phyloP scores from a whole-genome alignment of 1,140 invertebrate species.

The Drosophila mojavensis region DNA sequence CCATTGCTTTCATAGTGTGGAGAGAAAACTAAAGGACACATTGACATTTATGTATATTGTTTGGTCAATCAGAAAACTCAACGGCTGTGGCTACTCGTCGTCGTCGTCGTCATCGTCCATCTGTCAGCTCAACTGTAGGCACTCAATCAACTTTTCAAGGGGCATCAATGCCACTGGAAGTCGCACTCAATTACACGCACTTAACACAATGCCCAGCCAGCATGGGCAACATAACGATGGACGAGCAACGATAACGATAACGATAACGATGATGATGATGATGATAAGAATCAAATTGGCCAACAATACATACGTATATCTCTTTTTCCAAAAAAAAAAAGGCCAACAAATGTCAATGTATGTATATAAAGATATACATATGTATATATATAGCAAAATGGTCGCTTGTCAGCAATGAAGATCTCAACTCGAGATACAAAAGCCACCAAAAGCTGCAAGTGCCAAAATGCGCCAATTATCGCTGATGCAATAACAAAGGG shows the following conservation, averaged over 20 bases:
- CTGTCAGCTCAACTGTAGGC: slow-evolving; percentile 21
- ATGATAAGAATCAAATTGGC: slow-evolving; percentile 56
- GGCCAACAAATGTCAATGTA: slow-evolving; percentile 50
- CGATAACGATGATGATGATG: slow-evolving; percentile 21
- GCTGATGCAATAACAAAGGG: slow-evolving; percentile 52
- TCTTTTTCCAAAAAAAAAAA: slow-evolving; percentile 23
- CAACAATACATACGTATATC: slow-evolving; percentile 43
- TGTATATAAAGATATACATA: background rate
- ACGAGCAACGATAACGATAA: background rate
- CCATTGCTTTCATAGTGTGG: slow-evolving; percentile 4
- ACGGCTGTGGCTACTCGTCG: background rate
- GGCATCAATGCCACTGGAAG: slow-evolving; percentile 54
- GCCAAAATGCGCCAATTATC: slow-evolving; percentile 76
- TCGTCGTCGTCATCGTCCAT: background rate
- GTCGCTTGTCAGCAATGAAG: slow-evolving; percentile 64
- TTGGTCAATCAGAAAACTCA: slow-evolving; percentile 34
- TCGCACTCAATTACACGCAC: slow-evolving; percentile 76
- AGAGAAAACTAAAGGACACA: background rate
- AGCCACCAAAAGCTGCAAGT: slow-evolving; percentile 51
- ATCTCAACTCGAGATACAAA: slow-evolving; percentile 41
- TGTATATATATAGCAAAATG: slow-evolving; percentile 45
- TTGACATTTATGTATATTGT: slow-evolving; percentile 46
- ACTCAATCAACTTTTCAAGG: slow-evolving; percentile 63
- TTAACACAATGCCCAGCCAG: slow-evolving; percentile 25
- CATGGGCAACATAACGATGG: slow-evolving; percentile 12